A percentile compares a stretch with the other conserved stretches of the same genome.
Evolutionary conservation across 1,140 invertebrate species (phyloP).

Genomic region (Calliphora vicina): DNA sequence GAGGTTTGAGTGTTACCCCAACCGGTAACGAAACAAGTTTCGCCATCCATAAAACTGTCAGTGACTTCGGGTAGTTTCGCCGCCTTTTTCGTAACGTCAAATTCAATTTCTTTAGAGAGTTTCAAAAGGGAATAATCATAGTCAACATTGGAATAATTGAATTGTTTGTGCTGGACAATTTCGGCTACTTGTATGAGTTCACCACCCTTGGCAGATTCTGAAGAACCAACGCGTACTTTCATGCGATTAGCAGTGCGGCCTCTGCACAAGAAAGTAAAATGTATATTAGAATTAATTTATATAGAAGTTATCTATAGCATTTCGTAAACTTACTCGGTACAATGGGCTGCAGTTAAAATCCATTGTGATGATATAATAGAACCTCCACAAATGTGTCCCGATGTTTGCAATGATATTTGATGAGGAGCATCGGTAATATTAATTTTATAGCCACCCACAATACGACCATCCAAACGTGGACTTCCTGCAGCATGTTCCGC

Average conservation of each 20-base stretch:
- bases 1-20: constrained; percentile 64
- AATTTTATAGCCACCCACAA: constrained; percentile 64
- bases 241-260: constrained; percentile 51
- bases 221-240: constrained; percentile 52
- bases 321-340: constrained; percentile 62
- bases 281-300: no score
- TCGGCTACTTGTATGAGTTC: constrained; percentile 48
- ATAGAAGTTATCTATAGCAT: background rate
- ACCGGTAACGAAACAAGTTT: constrained; percentile 62
- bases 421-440: constrained; percentile 64
- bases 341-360: constrained; percentile 67
- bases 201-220: constrained; percentile 50
- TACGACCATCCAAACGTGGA: constrained; percentile 59
- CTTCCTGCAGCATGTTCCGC: background rate
- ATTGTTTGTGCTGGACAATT: constrained; percentile 60
- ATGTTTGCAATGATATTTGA: constrained; percentile 64
- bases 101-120: constrained; percentile 52
- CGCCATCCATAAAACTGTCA: constrained; percentile 50
- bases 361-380: constrained; percentile 70
- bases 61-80: constrained; percentile 48
- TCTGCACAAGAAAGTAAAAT: constrained; percentile 39
- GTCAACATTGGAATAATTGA: constrained; percentile 55
- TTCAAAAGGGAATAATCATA: constrained; percentile 61
- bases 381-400: constrained; percentile 70
- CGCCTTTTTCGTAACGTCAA: constrained; percentile 52